Base-by-base conservation (phyloP, 2,797 vertebrate genomes). In the Furcifer pardalis region DNA sequence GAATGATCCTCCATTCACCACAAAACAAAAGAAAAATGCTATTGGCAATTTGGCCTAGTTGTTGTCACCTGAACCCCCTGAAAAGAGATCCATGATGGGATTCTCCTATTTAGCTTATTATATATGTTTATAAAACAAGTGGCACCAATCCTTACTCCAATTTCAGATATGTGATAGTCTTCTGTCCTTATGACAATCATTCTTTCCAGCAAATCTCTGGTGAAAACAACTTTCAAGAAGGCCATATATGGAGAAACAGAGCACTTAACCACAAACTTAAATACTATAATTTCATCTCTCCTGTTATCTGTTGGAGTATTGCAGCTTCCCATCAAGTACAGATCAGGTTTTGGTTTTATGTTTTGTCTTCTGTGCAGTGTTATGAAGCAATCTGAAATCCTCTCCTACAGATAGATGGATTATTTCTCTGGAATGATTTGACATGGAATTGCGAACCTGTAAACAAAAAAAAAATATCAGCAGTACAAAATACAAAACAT, bases 301-400 rank as follows among this genome's bases (percentile, higher is more conserved):
- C 71, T 84, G 86, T 82, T 12, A 25, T 10, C 6, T 79, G 56
- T 1, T 66, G 30, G 21, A 86, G 32, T 0, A 4, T 27, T 86
- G 77, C 35, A 42, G 9, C 59, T 30, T 82, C 72, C 77, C 81
- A n/a, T 25, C 63, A 62, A 27, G 25, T 3, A 49, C 44, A 76
- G 7, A 13, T 5, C 0, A 5, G n/a, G 13, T 65, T 44, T 65
- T 56, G 52, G 17, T 56, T 56, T 56, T 21, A 56, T 3, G 52
- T 77, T 42, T 90, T 86, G 69, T 77, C 82, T 65, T 83, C 63
- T 60, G 82, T 7, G 0, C 1, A 3, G 15, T 5, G 5, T 93
- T 94, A 96, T 68, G 95, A 96, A 56, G 91, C 87, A 87, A 96
- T 82, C 77, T 94, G 95, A 92, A 96, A 96, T 94, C 92, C 96